phyloP scores from a whole-genome alignment of 2,797 vertebrate species.

The Delichon dasypus region DNA sequence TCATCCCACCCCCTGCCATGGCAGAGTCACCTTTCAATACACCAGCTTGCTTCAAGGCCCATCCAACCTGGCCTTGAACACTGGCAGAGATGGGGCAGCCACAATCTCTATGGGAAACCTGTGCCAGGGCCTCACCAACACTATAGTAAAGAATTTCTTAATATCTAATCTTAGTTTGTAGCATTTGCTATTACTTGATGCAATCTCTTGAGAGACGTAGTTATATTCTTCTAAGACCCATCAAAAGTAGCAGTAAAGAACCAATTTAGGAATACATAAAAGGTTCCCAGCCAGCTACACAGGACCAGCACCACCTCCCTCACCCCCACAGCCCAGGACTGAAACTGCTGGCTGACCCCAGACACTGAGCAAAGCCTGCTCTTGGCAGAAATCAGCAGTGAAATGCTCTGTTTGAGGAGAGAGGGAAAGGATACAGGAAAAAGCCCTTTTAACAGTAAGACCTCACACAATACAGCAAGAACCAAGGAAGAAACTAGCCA shows the following conservation, averaged over 20 bases:
- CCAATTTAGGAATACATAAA: background rate
- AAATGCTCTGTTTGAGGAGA: background rate
- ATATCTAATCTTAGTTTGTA: background rate
- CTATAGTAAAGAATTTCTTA: background rate
- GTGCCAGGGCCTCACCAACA: background rate
- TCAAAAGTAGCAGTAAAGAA: background rate
- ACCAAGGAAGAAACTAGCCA: background rate
- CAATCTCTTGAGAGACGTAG: background rate
- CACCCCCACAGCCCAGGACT: background rate
- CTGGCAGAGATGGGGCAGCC: background rate
- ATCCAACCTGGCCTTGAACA: background rate
- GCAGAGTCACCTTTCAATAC: background rate
- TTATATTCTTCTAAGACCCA: background rate
- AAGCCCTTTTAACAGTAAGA: background rate
- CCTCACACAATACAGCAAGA: background rate
- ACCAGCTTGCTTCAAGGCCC: background rate
- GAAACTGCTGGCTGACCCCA: background rate
- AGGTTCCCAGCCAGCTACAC: background rate
- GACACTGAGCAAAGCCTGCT: background rate
- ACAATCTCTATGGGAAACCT: background rate
- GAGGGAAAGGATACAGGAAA: background rate
- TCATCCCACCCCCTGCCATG: fast-evolving
- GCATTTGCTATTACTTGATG: background rate
- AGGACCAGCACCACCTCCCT: background rate
- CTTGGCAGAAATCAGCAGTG: background rate